Conservation (phyloP, 2,888 invertebrate genomes). For the Amphipyra berbera region DNA sequence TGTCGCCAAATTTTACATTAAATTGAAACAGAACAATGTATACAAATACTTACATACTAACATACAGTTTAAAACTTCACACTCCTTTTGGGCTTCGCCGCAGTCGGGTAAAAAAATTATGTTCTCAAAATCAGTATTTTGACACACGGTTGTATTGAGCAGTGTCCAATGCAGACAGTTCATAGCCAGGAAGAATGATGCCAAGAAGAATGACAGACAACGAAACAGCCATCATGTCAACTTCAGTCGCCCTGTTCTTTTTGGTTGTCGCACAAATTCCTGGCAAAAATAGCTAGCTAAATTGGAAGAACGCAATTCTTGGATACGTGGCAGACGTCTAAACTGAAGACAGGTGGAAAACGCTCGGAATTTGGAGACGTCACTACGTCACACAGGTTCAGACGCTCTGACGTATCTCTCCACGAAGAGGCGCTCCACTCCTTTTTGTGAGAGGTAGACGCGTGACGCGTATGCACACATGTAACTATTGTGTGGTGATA, state of each 20-base stretch:
- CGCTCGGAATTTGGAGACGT: constrained; percentile 14
- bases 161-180: background rate
- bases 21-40: too few relatives aligned
- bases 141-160: background rate
- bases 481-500: too few relatives aligned
- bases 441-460: too few relatives aligned
- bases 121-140: too few relatives aligned
- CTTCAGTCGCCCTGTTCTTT: constrained; percentile 6
- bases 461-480: too few relatives aligned
- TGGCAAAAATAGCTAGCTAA: constrained; percentile 21
- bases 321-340: constrained; percentile 28
- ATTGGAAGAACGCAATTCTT: constrained; percentile 40
- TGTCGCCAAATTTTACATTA: too few relatives aligned
- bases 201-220: background rate
- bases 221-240: background rate
- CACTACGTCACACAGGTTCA: background rate
- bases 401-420: constrained; percentile 20
- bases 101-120: too few relatives aligned
- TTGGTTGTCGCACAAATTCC: constrained; percentile 19
- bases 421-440: too few relatives aligned
- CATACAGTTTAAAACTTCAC: too few relatives aligned
- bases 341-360: constrained; percentile 30
- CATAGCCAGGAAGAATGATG: background rate
- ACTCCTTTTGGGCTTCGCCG: too few relatives aligned
- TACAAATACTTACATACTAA: too few relatives aligned